These are phyloP conservation scores for Theretra japonica DNA, from an alignment of 2,888 invertebrate genomes.

Conservation along the genomic window DNA sequence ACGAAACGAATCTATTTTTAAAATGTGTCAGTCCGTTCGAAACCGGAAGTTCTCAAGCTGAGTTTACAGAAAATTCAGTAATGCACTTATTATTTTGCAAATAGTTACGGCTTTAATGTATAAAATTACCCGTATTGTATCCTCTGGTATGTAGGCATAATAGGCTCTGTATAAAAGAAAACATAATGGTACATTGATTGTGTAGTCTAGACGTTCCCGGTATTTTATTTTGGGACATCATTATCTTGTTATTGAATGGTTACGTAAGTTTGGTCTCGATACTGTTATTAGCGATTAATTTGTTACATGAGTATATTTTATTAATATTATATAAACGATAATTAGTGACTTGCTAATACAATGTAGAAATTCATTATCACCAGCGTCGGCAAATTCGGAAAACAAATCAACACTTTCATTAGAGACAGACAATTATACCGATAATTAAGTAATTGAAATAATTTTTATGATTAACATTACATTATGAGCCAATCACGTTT, in stretches of 20 bases:
- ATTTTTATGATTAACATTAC: constrained; percentile 43
- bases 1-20: no score
- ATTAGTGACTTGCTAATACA: not conserved
- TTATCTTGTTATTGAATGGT: not conserved
- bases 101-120: not conserved
- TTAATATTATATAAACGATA: no score
- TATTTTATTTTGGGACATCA: not conserved
- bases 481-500: constrained; percentile 48
- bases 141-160: no score
- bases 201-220: not conserved
- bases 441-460: constrained; percentile 29
- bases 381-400: not conserved
- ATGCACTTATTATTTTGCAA: no score
- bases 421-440: not conserved
- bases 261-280: not conserved
- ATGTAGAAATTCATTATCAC: not conserved
- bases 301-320: no score
- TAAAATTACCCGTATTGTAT: no score
- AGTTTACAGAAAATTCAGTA: no score
- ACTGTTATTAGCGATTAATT: no score
- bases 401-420: constrained; percentile 1
- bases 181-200: not conserved
- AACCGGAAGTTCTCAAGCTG: no score
- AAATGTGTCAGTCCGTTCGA: no score
- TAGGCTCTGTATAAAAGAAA: not conserved